Base-by-base conservation (phyloP, 2,797 vertebrate species). In the Gobionotothen gibberifrons region DNA sequence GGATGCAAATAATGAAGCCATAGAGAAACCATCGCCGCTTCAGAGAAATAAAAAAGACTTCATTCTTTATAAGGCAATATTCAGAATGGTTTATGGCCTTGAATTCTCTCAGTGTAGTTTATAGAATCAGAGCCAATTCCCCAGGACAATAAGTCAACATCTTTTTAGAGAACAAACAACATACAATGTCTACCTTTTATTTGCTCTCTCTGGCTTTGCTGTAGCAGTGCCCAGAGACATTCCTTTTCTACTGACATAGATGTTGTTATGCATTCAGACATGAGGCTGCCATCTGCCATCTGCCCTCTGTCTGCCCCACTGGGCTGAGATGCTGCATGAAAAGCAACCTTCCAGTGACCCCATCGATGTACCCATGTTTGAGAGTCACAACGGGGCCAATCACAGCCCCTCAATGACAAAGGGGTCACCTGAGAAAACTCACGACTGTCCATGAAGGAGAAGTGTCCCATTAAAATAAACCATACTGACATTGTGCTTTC, bases 241-340 rank as follows among this genome's bases (percentile, higher is more conserved):
- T 61, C 26, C 11, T 39, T 54, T 46, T 52, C 21, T 52, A 36
- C 62, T 59, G 39, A 46, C 47, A 66, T 51, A 74, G 69, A 65
- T 69, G 73, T 64, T 76, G 11, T 43, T 71, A 4, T 39, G 49
- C 39, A 29, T 11, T 54, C 36, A 12, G 22, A 74, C 71, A 81
- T 0, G 29, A 60, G 51, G 70, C 51, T 44, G 40, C 10, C 57
- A 43, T 71, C 51, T 44, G 40, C 10, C 57, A 43, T 71, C 42
- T 67, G 47, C 32, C 40, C 15, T 6, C 26, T 56, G 40, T 76
- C 64, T 61, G 66, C 56, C 9, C 43, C 29, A n/a, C 58, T 19
- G 54, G 12, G 16, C 53, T 49, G 42, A 19, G 15, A 62, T 48
- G 19, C 44, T 39, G 32, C 21, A 32, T 3, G 14, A 70, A 63